Conservation (phyloP, 1,140 invertebrate genomes). For the Drosophila eugracilis region DNA sequence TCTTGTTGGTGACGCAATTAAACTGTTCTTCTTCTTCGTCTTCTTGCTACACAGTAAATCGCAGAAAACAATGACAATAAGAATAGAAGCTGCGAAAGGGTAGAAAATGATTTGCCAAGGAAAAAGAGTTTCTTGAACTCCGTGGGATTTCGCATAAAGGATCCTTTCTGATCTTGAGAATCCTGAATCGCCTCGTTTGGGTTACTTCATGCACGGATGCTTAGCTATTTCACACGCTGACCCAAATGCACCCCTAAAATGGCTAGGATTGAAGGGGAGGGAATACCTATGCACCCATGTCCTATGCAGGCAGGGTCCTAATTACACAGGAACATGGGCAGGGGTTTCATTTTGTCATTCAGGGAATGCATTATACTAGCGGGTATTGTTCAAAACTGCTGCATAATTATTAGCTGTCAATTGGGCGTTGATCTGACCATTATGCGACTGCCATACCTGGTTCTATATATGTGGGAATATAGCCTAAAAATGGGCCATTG, state of each 20-base stretch:
- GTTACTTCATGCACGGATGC: conserved; percentile 35
- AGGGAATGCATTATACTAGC: conserved; percentile 17
- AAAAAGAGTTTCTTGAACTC: conserved; percentile 35
- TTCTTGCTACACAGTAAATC: conserved; percentile 8
- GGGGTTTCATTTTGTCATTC: background rate
- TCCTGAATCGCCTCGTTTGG: conserved; percentile 25
- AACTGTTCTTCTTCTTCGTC: conserved; percentile 15
- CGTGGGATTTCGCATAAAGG: conserved; percentile 44
- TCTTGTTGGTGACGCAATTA: conserved; percentile 32
- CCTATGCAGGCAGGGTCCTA: conserved; percentile 55
- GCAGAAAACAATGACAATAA: conserved; percentile 29
- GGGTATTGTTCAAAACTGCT: conserved; percentile 33
- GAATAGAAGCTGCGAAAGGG: conserved; percentile 37
- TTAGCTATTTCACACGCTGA: conserved; percentile 67
- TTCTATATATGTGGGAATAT: conserved; percentile 36
- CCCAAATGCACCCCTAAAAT: conserved; percentile 58
- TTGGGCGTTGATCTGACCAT: conserved; percentile 70
- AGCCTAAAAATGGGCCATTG: background rate
- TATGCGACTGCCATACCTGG: conserved; percentile 41
- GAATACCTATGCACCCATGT: conserved; percentile 70
- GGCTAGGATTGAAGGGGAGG: conserved; percentile 5
- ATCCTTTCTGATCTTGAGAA: conserved; percentile 33
- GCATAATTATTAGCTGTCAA: conserved; percentile 79
- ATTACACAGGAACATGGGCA: conserved; percentile 9
- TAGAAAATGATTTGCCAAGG: conserved; percentile 38